Conservation (phyloP, 2,797 vertebrate species). For the Parauchenoglanis ngamensis region DNA sequence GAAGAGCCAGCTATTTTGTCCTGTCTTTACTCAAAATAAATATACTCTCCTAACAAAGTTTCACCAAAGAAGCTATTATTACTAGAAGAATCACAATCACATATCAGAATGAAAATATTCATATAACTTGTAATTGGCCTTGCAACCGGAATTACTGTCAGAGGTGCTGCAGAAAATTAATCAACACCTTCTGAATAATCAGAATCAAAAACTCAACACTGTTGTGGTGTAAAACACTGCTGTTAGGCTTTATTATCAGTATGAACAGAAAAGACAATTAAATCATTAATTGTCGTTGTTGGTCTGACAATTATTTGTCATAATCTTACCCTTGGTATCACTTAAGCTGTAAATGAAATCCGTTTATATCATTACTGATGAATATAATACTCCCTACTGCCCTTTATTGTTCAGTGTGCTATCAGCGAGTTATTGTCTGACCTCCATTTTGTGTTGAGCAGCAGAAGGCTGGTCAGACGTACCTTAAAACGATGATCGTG, state of each 20-base stretch:
- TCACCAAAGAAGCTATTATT: neutral
- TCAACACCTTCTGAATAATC: neutral
- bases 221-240: neutral
- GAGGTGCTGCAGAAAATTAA: neutral
- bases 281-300: neutral
- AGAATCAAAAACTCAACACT: neutral
- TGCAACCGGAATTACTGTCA: neutral
- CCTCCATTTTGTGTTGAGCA: slow-evolving; percentile 45
- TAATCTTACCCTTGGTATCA: neutral
- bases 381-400: neutral
- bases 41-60: neutral
- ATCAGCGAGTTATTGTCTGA: neutral
- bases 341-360: neutral
- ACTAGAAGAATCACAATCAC: neutral
- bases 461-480: neutral
- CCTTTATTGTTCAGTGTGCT: neutral
- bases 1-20: no score
- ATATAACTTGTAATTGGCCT: neutral
- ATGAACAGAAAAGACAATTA: neutral
- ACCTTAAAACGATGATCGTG: slow-evolving; percentile 44
- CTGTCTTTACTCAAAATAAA: neutral
- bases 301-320: neutral
- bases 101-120: neutral
- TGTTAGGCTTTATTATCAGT: neutral
- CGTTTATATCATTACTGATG: neutral